Evolutionary conservation across 2,888 invertebrate species (phyloP).

Genomic region (Cantharis flavilabris): DNA sequence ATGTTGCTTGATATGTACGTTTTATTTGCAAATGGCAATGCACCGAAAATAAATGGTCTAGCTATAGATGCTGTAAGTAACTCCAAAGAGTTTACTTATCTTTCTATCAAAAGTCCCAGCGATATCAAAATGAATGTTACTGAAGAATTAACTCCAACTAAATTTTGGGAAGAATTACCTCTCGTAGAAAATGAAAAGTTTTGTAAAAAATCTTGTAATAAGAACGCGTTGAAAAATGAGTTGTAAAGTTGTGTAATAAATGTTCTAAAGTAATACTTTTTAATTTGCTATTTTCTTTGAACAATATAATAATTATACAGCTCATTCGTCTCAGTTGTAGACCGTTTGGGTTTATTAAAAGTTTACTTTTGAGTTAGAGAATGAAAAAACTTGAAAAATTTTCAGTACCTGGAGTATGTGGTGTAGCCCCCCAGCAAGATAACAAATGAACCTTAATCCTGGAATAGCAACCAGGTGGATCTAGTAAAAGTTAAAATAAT

Average conservation of each 20-base stretch:
- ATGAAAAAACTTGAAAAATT: no score
- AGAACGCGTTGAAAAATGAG: neutral
- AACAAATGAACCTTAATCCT: no score
- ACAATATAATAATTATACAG: no score
- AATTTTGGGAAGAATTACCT: conserved; percentile 10
- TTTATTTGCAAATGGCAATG: neutral
- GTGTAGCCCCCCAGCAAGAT: no score
- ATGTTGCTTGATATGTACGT: conserved; percentile 4
- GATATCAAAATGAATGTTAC: neutral
- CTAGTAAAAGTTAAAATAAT: no score
- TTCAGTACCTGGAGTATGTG: no score
- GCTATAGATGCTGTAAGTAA: neutral
- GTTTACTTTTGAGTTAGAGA: no score
- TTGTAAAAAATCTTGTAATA: neutral
- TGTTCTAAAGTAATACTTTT: no score
- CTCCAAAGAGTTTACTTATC: neutral
- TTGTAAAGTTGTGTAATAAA: neutral
- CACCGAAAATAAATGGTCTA: neutral
- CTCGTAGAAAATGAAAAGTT: conserved; percentile 8
- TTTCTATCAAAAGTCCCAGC: neutral
- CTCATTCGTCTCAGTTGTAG: no score
- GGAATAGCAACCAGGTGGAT: no score
- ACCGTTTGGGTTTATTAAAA: no score
- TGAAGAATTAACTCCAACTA: neutral
- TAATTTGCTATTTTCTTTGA: no score